These are phyloP conservation scores for Panthera tigris DNA, from an alignment of 2,113 vertebrate genomes.

Conservation along the genomic window DNA sequence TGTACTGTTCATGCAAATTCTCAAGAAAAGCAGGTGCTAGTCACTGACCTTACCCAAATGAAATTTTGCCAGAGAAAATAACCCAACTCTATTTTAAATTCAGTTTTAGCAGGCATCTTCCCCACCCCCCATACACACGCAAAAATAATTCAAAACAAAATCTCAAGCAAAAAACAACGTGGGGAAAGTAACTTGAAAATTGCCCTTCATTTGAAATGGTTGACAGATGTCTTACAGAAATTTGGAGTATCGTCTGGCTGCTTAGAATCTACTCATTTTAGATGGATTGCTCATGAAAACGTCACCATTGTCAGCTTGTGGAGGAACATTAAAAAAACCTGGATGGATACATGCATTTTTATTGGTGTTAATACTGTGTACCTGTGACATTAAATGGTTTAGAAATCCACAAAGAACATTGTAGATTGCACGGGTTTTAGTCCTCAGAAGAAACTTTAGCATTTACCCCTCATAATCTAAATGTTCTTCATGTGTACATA, in stretches of 20 bases:
- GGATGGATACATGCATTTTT: background rate
- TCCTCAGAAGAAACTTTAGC: background rate
- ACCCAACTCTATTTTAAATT: conserved; percentile 39
- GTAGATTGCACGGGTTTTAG: background rate
- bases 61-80: conserved; percentile 63
- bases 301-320: background rate
- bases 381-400: background rate
- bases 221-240: conserved; percentile 55
- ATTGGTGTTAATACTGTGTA: background rate
- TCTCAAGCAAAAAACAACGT: conserved; percentile 22
- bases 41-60: conserved; percentile 52
- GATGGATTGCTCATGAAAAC: background rate
- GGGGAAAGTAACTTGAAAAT: background rate
- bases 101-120: background rate
- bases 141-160: conserved; percentile 44
- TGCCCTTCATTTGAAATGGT: conserved; percentile 50
- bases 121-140: background rate
- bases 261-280: conserved; percentile 32
- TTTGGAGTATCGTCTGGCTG: background rate
- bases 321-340: background rate
- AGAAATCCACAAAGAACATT: background rate
- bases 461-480: background rate
- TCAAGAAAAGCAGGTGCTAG: conserved; percentile 63
- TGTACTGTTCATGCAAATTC: conserved; percentile 63
- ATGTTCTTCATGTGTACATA: background rate